Percentiles rank a stretch among this genome's conserved stretches.
Conservation (phyloP, 1,140 invertebrate species). For the Pomacea maculata region DNA sequence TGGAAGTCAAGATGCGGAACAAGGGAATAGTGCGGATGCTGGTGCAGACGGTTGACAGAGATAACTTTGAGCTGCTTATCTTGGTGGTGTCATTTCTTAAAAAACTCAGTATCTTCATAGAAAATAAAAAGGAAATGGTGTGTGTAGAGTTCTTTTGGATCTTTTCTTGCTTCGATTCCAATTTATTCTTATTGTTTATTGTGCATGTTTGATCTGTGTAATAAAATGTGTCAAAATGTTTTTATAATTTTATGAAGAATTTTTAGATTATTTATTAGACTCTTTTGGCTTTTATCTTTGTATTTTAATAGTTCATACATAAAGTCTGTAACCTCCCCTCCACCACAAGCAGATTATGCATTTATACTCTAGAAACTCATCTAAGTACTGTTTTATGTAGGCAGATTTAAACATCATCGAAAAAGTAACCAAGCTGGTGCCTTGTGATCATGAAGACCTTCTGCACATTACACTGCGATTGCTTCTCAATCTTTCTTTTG, state of each 20-base stretch:
- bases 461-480: constrained; percentile 88
- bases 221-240: too few relatives aligned
- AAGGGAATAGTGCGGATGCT: constrained; percentile 90
- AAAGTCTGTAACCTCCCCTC: constrained; percentile 76
- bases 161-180: too few relatives aligned
- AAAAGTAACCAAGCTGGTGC: constrained; percentile 68
- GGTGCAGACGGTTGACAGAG: constrained; percentile 86
- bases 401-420: constrained; percentile 68
- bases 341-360: constrained; percentile 86
- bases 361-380: background rate
- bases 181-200: too few relatives aligned
- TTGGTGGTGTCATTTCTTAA: constrained; percentile 94
- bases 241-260: too few relatives aligned
- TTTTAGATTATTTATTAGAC: too few relatives aligned
- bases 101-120: constrained; percentile 92
- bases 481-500: constrained; percentile 97
- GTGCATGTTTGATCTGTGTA: too few relatives aligned
- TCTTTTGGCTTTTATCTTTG: too few relatives aligned
- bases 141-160: constrained; percentile 13
- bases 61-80: constrained; percentile 85
- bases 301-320: too few relatives aligned
- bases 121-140: constrained; percentile 95
- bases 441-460: constrained; percentile 73
- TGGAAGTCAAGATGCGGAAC: constrained; percentile 97
- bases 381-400: constrained; percentile 41